These are phyloP conservation scores for Falco cherrug DNA, from an alignment of 2,797 vertebrate species.

Conservation along the genomic window DNA sequence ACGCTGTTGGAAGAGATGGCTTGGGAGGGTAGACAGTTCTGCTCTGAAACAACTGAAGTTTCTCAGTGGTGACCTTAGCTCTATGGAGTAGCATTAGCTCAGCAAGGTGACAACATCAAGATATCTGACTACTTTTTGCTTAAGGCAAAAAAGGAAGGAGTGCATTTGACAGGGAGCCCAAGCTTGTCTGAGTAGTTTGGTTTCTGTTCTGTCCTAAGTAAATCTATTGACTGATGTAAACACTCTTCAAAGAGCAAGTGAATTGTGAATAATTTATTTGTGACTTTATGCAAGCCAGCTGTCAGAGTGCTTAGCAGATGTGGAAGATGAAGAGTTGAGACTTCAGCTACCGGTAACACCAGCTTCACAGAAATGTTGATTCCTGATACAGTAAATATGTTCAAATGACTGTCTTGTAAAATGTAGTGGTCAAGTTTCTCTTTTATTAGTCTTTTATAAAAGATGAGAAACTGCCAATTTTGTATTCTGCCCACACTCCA, in stretches of 20 bases:
- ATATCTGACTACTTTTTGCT: background rate
- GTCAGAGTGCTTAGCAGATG: conserved; percentile 3
- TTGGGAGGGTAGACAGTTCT: background rate
- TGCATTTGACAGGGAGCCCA: background rate
- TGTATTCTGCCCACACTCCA: background rate
- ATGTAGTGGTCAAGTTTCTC: background rate
- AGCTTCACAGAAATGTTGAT: background rate
- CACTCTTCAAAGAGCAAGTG: conserved; percentile 2
- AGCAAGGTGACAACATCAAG: background rate
- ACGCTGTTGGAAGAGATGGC: background rate
- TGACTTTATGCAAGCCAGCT: conserved; percentile 17
- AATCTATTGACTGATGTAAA: background rate
- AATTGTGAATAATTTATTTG: conserved; percentile 20
- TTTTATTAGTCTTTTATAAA: background rate
- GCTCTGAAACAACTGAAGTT: background rate
- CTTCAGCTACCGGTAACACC: background rate
- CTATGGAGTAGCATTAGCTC: background rate
- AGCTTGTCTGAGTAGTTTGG: background rate
- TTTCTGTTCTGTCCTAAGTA: background rate
- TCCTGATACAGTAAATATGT: background rate
- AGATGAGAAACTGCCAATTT: background rate
- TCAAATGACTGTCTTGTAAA: background rate
- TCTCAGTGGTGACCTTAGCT: background rate
- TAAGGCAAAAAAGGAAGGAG: background rate
- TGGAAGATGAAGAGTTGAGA: conserved; percentile 1